phyloP scores from a whole-genome alignment of 1,140 invertebrate species.

The Plectus sambesii region DNA sequence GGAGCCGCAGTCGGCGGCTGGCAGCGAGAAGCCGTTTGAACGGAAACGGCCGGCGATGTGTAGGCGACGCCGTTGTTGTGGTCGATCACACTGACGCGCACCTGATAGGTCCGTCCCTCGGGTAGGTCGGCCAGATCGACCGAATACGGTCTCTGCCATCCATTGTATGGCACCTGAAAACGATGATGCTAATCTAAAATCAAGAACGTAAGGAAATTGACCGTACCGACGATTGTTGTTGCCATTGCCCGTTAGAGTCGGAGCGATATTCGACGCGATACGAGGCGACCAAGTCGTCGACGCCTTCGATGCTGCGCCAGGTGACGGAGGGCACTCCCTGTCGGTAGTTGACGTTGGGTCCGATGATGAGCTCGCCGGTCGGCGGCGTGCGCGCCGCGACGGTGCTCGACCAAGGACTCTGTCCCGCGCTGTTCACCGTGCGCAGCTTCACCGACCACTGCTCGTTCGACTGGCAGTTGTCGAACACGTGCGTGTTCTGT shows the following conservation, averaged over 20 bases:
- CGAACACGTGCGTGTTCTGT: slow-evolving; percentile 39
- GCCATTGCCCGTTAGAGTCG: slow-evolving; percentile 32
- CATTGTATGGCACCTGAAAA: slow-evolving; percentile 33
- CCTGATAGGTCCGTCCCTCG: slow-evolving; percentile 37
- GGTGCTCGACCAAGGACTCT: slow-evolving; percentile 34
- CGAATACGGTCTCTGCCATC: slow-evolving; percentile 41
- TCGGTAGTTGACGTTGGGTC: slow-evolving; percentile 29
- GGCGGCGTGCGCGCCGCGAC: slow-evolving; percentile 31
- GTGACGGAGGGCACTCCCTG: slow-evolving; percentile 23
- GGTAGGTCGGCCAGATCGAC: slow-evolving; percentile 39
- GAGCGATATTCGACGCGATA: slow-evolving; percentile 37
- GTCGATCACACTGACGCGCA: slow-evolving; percentile 40
- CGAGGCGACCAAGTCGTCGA: slow-evolving; percentile 29
- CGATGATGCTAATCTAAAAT: too few relatives aligned
- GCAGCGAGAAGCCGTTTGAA: slow-evolving; percentile 26
- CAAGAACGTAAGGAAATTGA: background rate
- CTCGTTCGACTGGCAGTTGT: slow-evolving; percentile 31
- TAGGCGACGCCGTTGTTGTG: slow-evolving; percentile 34
- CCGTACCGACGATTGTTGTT: slow-evolving; percentile 21
- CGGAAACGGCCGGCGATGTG: slow-evolving; percentile 31
- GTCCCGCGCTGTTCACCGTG: slow-evolving; percentile 36
- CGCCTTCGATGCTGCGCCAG: slow-evolving; percentile 24
- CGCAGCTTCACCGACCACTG: slow-evolving; percentile 35
- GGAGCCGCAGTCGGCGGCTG: slow-evolving; percentile 33
- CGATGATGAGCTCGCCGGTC: slow-evolving; percentile 37